Evolutionary conservation across 2,113 vertebrate species (phyloP).

Genomic region (Platycercus adscitus): DNA sequence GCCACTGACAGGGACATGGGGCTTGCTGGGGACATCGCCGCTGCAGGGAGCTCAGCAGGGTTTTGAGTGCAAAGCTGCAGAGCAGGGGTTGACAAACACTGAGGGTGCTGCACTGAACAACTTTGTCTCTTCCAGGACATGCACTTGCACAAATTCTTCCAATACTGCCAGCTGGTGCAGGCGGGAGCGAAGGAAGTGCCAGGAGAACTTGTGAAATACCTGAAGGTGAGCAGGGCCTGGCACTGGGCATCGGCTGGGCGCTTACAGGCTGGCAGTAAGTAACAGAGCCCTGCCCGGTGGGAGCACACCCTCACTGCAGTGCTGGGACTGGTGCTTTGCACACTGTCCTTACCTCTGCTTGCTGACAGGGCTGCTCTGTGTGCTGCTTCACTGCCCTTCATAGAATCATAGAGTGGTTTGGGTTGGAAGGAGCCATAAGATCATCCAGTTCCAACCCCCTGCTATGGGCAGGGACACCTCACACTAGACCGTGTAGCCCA

Average conservation of each 20-base stretch:
- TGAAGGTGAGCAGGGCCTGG: slow-evolving; percentile 84
- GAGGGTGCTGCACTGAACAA: background rate
- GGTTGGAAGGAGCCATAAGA: background rate
- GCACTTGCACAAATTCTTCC: slow-evolving; percentile 96
- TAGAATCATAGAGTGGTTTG: background rate
- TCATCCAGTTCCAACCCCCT: background rate
- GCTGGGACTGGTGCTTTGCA: rapidly evolving
- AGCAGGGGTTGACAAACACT: background rate
- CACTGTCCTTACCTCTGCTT: background rate
- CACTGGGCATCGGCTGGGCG: background rate
- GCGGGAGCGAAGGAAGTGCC: slow-evolving; percentile 81
- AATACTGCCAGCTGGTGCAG: slow-evolving; percentile 89
- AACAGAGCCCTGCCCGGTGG: background rate
- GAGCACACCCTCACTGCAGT: background rate
- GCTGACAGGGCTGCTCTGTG: background rate
- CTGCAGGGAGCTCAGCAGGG: background rate
- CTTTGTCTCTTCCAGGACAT: slow-evolving; percentile 83
- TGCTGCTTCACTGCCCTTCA: background rate
- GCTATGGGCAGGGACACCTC: background rate
- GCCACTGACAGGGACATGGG: background rate
- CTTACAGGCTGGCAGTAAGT: background rate
- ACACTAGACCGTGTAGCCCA: background rate
- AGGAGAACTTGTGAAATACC: slow-evolving; percentile 91
- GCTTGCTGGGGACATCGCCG: background rate
- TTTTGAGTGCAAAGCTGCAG: background rate